Percentiles rank a stretch among this genome's conserved stretches.
Evolutionary conservation across 2,113 vertebrate species (phyloP).

Genomic region (Naja naja): DNA sequence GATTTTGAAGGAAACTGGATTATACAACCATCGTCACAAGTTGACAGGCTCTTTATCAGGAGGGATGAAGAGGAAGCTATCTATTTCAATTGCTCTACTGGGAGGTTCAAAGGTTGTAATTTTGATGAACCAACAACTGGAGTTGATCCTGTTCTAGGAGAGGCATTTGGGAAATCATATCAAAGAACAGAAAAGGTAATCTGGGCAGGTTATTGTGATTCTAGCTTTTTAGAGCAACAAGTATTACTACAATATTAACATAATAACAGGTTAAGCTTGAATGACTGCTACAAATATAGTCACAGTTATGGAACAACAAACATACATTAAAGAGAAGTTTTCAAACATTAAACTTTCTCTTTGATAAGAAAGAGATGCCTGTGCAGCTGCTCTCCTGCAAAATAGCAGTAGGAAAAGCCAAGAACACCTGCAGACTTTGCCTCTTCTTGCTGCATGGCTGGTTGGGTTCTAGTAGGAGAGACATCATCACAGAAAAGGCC

Average conservation of each 20-base stretch:
- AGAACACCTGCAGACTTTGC: background rate
- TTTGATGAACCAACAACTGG: slow-evolving; percentile 96
- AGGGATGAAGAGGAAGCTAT: slow-evolving; percentile 96
- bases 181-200: slow-evolving; percentile 89
- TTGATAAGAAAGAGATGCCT: background rate
- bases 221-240: background rate
- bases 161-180: slow-evolving; percentile 96
- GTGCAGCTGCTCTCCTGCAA: background rate
- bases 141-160: slow-evolving; percentile 92
- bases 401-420: background rate
- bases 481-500: background rate
- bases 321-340: background rate
- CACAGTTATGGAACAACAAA: background rate
- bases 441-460: background rate
- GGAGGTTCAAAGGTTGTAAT: slow-evolving; percentile 93
- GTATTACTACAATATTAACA: background rate
- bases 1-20: slow-evolving; percentile 87
- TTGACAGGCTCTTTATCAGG: slow-evolving; percentile 87
- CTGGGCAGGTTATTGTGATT: background rate
- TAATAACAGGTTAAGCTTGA: background rate
- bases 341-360: background rate
- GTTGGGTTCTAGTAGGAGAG: background rate
- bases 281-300: background rate
- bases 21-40: slow-evolving; percentile 91
- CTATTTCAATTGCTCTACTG: slow-evolving; percentile 95